Evolutionary conservation across 2,113 vertebrate species (phyloP), one percentile per base, ranked within the genome.

Genomic region (Callocephalon fimbriatum): DNA sequence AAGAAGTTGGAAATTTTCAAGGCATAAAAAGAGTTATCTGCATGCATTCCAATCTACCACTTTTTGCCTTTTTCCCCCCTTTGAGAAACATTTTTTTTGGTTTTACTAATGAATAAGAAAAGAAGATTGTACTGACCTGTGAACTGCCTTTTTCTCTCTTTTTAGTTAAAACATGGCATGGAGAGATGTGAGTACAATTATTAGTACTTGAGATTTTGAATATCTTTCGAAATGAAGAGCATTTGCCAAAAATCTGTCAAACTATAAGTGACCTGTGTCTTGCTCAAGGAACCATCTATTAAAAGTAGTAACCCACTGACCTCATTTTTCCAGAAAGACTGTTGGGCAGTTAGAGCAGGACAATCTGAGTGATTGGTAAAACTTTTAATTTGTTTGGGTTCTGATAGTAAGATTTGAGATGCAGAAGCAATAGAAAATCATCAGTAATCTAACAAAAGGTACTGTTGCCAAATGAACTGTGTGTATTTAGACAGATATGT

Each of bases 231-330:
- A 81, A 81, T 75, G 10, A 93, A 84, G 31, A 19, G 32, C 27
- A 53, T 88, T 92, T 93, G 84, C 86, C 94, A 92, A 76, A 95
- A 94, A 85, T 81, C 56, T 94, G 35, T 89, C 88, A 56, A 89
- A 78, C 51, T 56, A 12, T 32, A 71, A 89, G 67, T 2, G 62
- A 78, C 62, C 66, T 11, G 21, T 29, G 66, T 71, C 83, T 92
- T 84, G 42, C n/a, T 89, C 40, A 87, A 27, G 20, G 93, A 91
- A 25, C 26, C 17, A 38, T 73, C 67, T 82, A 68, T 79, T 94
- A 86, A 70, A 89, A 87, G 53, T 62, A 76, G 74, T 87, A 86
- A 82, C 80, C 86, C 59, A 79, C 48, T 95, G 68, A 89, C 86
- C 83, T 95, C 16, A 48, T 96, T 97, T 96, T 89, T 89, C 58